Evolutionary conservation across 2,797 vertebrate genomes (phyloP).

Genomic region (Smutsia gigantea): DNA sequence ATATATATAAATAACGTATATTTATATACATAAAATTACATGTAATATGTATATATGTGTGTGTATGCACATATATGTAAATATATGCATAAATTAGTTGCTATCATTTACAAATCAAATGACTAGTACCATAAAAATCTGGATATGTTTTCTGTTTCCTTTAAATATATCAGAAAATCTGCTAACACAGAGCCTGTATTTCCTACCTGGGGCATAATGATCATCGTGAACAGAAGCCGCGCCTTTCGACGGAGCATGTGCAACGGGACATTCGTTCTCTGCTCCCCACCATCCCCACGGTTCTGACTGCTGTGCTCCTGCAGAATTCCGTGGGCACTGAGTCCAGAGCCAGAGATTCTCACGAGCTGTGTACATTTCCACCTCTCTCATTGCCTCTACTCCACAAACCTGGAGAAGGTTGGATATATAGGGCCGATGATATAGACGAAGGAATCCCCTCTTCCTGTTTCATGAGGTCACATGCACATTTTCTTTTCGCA

Average conservation of each 20-base stretch:
- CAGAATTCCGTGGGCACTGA: neutral
- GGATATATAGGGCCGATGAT: neutral
- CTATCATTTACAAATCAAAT: neutral
- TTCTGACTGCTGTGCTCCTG: neutral
- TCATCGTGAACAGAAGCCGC: neutral
- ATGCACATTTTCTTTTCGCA: neutral
- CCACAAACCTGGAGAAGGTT: neutral
- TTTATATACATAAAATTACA: too few relatives aligned
- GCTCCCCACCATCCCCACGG: fast-evolving
- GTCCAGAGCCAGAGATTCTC: neutral
- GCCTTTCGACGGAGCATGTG: neutral
- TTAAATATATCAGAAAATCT: neutral
- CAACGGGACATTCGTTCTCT: neutral
- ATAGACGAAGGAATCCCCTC: neutral
- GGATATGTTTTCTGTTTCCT: neutral
- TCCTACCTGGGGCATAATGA: neutral
- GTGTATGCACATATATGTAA: neutral
- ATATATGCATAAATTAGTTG: neutral
- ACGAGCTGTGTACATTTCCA: neutral
- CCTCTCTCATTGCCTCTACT: neutral
- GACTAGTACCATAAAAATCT: neutral
- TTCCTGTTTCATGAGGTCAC: neutral
- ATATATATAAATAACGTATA: neutral
- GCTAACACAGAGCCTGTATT: neutral
- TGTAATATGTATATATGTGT: neutral